Conservation (phyloP, 64 coral and sea anemone genomes). For the Pocillopora damicornis region DNA sequence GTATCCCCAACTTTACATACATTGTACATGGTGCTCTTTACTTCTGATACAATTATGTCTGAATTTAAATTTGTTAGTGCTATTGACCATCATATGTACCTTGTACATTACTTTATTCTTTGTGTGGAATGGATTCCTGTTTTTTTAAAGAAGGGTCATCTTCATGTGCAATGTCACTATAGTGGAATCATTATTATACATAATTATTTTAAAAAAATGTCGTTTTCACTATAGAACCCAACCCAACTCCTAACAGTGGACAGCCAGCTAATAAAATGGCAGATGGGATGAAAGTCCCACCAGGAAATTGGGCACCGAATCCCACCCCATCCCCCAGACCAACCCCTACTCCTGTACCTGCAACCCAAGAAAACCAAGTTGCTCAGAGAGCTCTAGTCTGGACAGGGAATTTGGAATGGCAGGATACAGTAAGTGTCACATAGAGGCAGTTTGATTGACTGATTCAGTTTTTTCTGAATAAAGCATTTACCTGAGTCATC, state of each 20-base stretch:
- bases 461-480: no score
- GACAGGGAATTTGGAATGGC: constrained; percentile 81
- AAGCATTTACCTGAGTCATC: no score
- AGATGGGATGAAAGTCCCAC: neutral
- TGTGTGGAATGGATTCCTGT: no score
- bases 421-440: constrained; percentile 70
- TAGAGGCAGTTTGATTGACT: neutral
- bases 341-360: neutral
- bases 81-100: no score
- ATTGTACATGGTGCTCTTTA: no score
- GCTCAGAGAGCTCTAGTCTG: constrained; percentile 55
- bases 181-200: no score
- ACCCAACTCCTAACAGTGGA: neutral
- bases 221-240: neutral
- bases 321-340: neutral
- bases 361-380: neutral
- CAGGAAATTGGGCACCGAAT: neutral
- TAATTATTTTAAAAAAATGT: neutral
- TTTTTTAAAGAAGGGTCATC: no score
- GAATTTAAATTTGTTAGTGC: no score
- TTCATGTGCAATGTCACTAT: no score
- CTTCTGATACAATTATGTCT: no score
- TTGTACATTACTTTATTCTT: no score
- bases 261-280: neutral
- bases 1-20: no score